Conservation (phyloP, 2,797 vertebrate species). For the Euthynnus affinis region DNA sequence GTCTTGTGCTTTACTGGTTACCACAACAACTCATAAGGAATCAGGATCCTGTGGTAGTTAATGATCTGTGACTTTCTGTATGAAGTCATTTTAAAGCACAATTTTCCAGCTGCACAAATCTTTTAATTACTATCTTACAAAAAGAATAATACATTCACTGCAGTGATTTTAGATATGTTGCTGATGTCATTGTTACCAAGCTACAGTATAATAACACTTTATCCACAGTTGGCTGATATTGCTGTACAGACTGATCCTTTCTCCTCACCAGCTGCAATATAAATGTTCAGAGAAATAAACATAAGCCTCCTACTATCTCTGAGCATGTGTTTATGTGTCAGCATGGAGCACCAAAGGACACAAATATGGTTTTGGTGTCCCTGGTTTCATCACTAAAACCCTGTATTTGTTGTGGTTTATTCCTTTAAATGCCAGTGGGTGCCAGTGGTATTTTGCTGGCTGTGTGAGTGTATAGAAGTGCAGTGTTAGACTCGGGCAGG, state of each 20-base stretch:
- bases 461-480: conserved; percentile 18
- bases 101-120: no score
- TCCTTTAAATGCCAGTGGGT: background rate
- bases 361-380: background rate
- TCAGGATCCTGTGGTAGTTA: background rate
- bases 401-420: background rate
- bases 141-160: no score
- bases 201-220: no score
- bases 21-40: background rate
- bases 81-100: no score
- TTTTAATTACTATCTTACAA: no score
- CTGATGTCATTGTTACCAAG: background rate
- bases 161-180: background rate
- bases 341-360: background rate
- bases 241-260: no score
- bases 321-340: background rate
- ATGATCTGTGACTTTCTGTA: no score
- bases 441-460: background rate
- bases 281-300: no score
- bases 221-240: no score
- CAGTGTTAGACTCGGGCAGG: background rate
- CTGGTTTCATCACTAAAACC: background rate
- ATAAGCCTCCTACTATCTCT: background rate
- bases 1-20: background rate
- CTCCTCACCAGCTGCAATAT: no score